phyloP scores from a whole-genome alignment of 2,113 vertebrate genomes.

The Chloropsis hardwickii region DNA sequence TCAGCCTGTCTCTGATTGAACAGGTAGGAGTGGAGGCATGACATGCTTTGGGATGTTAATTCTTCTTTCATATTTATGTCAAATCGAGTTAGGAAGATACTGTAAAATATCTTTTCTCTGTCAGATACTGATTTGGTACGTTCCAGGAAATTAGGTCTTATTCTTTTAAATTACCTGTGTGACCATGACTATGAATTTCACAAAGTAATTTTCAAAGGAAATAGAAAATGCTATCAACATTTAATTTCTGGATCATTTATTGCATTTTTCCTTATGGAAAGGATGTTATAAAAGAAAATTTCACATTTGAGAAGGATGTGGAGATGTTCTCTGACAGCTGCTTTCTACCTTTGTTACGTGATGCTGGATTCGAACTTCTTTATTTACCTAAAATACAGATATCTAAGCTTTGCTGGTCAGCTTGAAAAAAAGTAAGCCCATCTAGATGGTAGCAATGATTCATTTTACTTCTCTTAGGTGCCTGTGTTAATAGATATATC shows the following conservation, averaged over 20 bases:
- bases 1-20: background rate
- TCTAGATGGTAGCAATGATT: background rate
- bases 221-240: background rate
- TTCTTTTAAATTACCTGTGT: background rate
- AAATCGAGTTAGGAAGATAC: background rate
- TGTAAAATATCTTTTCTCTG: conserved; percentile 2
- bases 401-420: background rate
- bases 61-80: background rate
- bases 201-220: background rate
- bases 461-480: background rate
- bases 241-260: conserved; percentile 21
- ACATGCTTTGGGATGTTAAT: background rate
- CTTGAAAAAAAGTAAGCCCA: background rate
- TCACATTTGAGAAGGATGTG: background rate
- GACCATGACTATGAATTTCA: background rate
- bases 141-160: conserved; percentile 20
- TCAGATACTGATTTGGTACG: background rate
- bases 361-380: background rate
- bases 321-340: background rate
- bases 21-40: background rate
- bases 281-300: background rate
- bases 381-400: background rate
- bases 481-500: background rate
- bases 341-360: background rate
- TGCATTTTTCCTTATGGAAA: background rate